phyloP scores from a whole-genome alignment of 2,113 vertebrate genomes.

The Oplegnathus fasciatus region DNA sequence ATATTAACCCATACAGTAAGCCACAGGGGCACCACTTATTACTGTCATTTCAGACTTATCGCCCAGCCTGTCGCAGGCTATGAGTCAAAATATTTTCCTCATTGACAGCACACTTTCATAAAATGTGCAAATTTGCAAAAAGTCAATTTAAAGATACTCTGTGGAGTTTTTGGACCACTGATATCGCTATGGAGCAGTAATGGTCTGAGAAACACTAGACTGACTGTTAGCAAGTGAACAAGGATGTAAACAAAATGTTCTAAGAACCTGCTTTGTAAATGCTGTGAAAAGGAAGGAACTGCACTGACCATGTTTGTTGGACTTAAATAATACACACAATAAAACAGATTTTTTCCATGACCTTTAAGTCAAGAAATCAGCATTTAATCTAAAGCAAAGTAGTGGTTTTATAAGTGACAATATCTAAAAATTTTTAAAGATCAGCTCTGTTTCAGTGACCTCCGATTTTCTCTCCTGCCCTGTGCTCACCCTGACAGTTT shows the following conservation, averaged over 20 bases:
- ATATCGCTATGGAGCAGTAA: neutral
- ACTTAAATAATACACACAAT: no score
- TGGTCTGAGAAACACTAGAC: neutral
- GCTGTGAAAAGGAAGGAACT: neutral
- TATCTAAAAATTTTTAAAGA: neutral
- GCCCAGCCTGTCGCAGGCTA: neutral
- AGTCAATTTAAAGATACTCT: no score
- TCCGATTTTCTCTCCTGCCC: slow-evolving; percentile 5
- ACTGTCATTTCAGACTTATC: neutral
- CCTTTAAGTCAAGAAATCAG: no score
- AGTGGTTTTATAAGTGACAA: slow-evolving; percentile 10
- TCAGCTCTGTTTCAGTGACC: neutral
- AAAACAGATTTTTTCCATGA: no score
- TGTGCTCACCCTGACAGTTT: neutral
- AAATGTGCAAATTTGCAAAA: no score
- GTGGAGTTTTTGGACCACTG: neutral
- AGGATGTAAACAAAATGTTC: neutral
- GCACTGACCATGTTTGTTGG: neutral
- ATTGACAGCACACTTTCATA: no score
- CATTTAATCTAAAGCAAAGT: neutral
- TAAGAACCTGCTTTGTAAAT: neutral
- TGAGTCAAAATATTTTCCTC: no score
- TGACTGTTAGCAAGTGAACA: neutral
- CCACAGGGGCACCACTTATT: neutral
- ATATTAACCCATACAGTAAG: neutral